Evolutionary conservation across 2,113 vertebrate genomes (phyloP).

Genomic region (Pelecanoides urinatrix): DNA sequence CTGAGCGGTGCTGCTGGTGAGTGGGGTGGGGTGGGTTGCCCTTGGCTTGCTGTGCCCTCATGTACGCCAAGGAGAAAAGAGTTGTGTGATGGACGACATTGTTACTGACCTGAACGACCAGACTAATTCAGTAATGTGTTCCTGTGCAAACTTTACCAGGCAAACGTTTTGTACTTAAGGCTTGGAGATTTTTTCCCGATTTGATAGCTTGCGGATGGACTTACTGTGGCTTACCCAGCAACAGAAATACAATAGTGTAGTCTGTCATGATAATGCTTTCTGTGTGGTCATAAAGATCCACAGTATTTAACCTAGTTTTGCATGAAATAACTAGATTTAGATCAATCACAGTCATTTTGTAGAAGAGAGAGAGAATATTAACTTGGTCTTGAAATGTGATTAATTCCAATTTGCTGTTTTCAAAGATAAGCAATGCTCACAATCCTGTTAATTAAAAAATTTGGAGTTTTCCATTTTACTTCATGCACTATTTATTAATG

Average conservation of each 20-base stretch:
- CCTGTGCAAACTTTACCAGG: not conserved
- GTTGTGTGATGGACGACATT: fast-evolving
- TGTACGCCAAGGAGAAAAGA: fast-evolving
- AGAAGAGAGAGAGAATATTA: slow-evolving; percentile 55
- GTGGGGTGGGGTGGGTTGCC: too few relatives aligned
- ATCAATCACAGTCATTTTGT: slow-evolving; percentile 57
- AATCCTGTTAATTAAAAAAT: slow-evolving; percentile 64
- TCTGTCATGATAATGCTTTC: slow-evolving; percentile 42
- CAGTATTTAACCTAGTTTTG: slow-evolving; percentile 63
- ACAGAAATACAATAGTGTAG: not conserved
- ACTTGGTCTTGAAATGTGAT: slow-evolving; percentile 57
- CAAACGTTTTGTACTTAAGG: not conserved
- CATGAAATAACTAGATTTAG: slow-evolving; percentile 62
- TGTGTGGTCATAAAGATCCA: slow-evolving; percentile 58
- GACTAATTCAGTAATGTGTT: not conserved
- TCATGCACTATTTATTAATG: slow-evolving; percentile 48
- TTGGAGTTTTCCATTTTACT: slow-evolving; percentile 33
- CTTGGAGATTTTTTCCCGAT: not conserved
- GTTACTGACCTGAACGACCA: not conserved
- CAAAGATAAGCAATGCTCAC: slow-evolving; percentile 44
- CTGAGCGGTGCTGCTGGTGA: not conserved
- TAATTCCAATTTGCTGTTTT: slow-evolving; percentile 65
- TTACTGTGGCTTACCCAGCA: not conserved
- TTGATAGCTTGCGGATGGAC: not conserved
- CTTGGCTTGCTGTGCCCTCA: not conserved